Evolutionary conservation across 2,888 invertebrate genomes (phyloP).

Genomic region (Pseudococcus viburni): DNA sequence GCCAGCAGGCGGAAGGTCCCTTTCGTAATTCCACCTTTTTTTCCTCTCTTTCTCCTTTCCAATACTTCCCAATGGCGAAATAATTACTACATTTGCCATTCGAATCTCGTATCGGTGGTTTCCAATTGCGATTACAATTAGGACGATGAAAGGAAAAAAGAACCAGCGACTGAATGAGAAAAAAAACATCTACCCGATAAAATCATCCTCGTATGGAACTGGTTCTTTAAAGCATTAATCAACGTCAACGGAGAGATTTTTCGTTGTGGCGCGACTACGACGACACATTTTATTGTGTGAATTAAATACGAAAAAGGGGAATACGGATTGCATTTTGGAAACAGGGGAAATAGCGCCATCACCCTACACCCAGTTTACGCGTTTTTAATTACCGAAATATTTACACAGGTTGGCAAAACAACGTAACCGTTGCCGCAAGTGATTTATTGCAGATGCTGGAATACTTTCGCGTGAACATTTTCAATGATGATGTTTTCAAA

Average conservation of each 20-base stretch:
- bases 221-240: conserved; percentile 40
- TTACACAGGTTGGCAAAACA: conserved; percentile 37
- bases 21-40: conserved; percentile 2
- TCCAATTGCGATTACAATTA: conserved; percentile 36
- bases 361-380: neutral
- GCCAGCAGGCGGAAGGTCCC: neutral
- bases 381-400: conserved; percentile 35
- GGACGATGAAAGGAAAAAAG: neutral
- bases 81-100: conserved; percentile 8
- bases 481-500: neutral
- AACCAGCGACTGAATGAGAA: neutral
- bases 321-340: neutral
- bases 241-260: conserved; percentile 29
- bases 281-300: neutral
- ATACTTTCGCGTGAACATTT: neutral
- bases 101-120: conserved; percentile 21
- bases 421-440: neutral
- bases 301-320: neutral
- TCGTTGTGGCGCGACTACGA: neutral
- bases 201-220: conserved; percentile 40
- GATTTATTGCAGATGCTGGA: neutral
- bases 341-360: conserved; percentile 1
- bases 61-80: neutral
- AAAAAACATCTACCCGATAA: conserved; percentile 7
- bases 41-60: neutral